Base-by-base conservation (phyloP, 2,888 invertebrate species). In the Agrochola macilenta region DNA sequence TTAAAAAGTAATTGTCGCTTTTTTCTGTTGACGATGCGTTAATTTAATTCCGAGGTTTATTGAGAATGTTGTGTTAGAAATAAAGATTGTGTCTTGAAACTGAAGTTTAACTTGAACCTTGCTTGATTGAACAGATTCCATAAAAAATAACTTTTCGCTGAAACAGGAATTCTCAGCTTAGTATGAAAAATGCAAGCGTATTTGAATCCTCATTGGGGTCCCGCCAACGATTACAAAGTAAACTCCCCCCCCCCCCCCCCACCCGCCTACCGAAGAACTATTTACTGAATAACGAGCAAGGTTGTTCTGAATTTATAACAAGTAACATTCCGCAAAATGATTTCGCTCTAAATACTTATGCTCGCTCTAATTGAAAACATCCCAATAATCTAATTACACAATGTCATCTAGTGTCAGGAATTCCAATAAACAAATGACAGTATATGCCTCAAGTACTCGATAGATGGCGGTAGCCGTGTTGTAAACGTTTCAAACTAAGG, bases 31-130 rank as follows among this genome's bases (percentile, higher is more conserved):
- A 82, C 63, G 68, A 82, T 90, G 89, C 89, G 87, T 93, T 92
- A 30, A 87, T 93, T 93, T 91, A 87, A 92, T 89, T 90, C 81
- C 72, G 84, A 91, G 74, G 82, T 92, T 91, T 92, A 86, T 88
- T 84, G 90, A 91, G 84, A 93, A 93, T 92, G 91, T 94, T 95
- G 94, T 94, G 92, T 95, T 95, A 94, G 91, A 92, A 94, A 95
- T 94, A 93, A 95, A 95, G 88, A 93, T 93, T 93, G 93, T 95
- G 93, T 95, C 94, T 92, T 90, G 86, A 90, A 57, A n/a, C 9
- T 73, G 76, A 39, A 65, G 74, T 88, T 86, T 87, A 5, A 71
- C 30, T 84, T 68, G 23, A 63, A 65, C 43, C 61, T 52, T 68
- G 23, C n/a, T 66, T 17, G n/a, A 12, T 52, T 30, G 30, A 30